Percentiles rank a stretch among this genome's conserved stretches.
Conservation (phyloP, 2,888 invertebrate genomes). For the Dasypolia templi region DNA sequence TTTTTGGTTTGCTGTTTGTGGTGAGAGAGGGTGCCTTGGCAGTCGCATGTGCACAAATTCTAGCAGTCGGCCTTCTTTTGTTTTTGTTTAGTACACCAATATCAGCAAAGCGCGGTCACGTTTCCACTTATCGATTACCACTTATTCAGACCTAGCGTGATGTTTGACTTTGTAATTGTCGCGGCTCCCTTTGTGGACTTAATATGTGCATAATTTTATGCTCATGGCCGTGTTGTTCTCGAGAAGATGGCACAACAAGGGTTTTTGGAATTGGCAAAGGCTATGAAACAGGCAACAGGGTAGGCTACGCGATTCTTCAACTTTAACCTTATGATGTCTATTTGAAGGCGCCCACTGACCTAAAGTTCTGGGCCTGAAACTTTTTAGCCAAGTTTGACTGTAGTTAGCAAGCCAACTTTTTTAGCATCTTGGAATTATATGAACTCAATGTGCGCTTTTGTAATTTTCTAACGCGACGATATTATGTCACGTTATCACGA, state of each 20-base stretch:
- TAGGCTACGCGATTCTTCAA: neutral
- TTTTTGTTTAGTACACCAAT: neutral
- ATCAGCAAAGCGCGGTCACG: slow-evolving; percentile 44
- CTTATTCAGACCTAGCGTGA: slow-evolving; percentile 29
- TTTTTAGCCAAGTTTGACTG: neutral
- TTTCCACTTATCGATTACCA: slow-evolving; percentile 52
- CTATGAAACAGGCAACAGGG: neutral
- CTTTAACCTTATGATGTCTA: neutral
- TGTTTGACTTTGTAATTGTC: slow-evolving; percentile 49
- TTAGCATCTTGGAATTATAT: neutral
- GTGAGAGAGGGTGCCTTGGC: too few relatives aligned
- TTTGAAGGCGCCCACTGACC: neutral
- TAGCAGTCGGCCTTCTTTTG: slow-evolving; percentile 27
- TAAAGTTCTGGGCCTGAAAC: too few relatives aligned
- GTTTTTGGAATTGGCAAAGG: neutral
- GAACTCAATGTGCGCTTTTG: neutral
- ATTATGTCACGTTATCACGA: too few relatives aligned
- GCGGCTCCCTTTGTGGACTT: slow-evolving; percentile 7
- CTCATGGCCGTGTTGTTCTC: neutral
- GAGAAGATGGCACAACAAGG: neutral
- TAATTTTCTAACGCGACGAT: too few relatives aligned
- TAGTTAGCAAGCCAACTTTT: neutral
- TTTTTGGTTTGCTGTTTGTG: too few relatives aligned
- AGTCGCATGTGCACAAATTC: neutral
- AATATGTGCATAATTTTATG: slow-evolving; percentile 11